phyloP scores from a whole-genome alignment of 2,797 vertebrate species.

The Centropyge bicolor region DNA sequence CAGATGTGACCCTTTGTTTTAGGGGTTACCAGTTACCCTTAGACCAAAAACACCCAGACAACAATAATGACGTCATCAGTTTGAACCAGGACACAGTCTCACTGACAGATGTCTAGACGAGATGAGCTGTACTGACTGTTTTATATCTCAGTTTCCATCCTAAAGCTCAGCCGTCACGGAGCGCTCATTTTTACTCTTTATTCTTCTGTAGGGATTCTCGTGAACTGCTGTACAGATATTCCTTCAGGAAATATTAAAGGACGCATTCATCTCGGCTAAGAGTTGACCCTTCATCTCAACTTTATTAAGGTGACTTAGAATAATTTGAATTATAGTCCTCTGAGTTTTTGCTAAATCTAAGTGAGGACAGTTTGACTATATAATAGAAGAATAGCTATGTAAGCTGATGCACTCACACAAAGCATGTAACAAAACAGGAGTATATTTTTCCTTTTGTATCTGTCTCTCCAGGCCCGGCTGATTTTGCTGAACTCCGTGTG shows the following conservation, averaged over 20 bases:
- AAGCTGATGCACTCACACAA: background rate
- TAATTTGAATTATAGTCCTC: background rate
- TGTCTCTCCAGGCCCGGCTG: background rate
- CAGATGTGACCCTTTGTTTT: slow-evolving; percentile 72
- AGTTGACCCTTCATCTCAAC: background rate
- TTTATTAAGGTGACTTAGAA: background rate
- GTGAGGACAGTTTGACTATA: background rate
- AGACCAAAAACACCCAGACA: slow-evolving; percentile 44
- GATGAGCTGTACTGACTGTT: slow-evolving; percentile 34
- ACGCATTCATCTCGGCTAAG: background rate
- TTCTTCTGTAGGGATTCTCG: background rate
- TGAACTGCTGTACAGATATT: background rate
- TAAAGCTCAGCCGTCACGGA: slow-evolving; percentile 27
- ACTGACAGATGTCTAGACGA: slow-evolving; percentile 69
- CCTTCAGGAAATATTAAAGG: background rate
- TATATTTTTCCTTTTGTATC: background rate
- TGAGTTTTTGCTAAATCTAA: background rate
- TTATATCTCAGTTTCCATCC: slow-evolving; percentile 26
- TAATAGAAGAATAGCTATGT: background rate
- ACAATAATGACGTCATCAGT: slow-evolving; percentile 39
- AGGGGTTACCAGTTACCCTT: slow-evolving; percentile 71
- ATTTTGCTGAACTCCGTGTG: slow-evolving; percentile 60
- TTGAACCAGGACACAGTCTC: slow-evolving; percentile 58
- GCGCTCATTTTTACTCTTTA: background rate
- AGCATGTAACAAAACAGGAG: background rate